These are phyloP conservation scores for Drosophila funebris DNA, from an alignment of 1,140 invertebrate species.

Conservation along the genomic window DNA sequence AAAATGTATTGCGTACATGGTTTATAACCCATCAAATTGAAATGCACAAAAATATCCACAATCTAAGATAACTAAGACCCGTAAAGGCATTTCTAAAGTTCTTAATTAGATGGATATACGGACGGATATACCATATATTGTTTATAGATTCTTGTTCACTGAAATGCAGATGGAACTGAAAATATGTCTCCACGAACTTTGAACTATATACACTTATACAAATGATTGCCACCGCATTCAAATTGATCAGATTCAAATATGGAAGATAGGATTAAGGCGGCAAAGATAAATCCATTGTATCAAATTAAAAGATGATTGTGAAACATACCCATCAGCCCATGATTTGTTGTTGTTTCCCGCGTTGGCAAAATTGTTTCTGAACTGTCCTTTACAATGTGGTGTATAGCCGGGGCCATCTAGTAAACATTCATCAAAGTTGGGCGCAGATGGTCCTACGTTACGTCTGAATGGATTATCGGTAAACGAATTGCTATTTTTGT, in stretches of 20 bases:
- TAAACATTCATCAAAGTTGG: constrained; percentile 46
- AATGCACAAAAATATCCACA: no score
- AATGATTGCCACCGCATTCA: not conserved
- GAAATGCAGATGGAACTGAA: no score
- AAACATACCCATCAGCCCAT: constrained; percentile 66
- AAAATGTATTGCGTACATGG: no score
- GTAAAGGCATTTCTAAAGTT: no score
- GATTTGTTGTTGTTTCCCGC: constrained; percentile 42
- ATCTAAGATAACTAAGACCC: no score
- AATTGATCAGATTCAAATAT: no score
- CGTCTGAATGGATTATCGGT: constrained; percentile 65
- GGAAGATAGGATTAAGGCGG: not conserved
- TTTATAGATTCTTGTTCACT: no score
- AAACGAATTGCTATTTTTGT: constrained; percentile 24
- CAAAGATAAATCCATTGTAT: not conserved
- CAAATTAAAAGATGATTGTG: not conserved
- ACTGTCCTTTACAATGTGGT: constrained; percentile 15
- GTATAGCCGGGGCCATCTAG: constrained; percentile 37
- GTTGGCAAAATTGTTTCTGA: constrained; percentile 41
- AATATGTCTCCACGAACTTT: no score
- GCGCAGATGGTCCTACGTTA: constrained; percentile 31
- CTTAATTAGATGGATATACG: no score
- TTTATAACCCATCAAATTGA: no score
- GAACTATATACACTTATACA: no score
- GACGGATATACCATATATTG: no score